These are phyloP conservation scores for Atrina japonica DNA, from an alignment of 2,888 invertebrate genomes.

Conservation along the genomic window DNA sequence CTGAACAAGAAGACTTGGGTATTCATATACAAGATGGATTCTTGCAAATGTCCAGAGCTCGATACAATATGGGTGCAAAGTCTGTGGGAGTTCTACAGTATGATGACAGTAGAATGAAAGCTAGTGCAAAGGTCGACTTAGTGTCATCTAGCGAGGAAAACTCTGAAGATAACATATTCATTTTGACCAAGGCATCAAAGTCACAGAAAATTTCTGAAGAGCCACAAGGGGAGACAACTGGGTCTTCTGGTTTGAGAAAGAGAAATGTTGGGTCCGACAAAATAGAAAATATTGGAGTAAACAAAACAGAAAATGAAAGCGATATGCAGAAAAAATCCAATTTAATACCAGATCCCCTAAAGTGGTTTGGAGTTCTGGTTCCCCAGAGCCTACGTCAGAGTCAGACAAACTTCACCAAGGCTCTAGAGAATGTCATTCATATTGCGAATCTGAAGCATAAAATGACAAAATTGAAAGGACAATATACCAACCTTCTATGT, in stretches of 20 bases:
- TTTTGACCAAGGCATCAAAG: constrained; percentile 8
- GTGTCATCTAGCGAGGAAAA: background rate
- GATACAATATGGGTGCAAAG: constrained; percentile 71
- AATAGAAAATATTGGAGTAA: background rate
- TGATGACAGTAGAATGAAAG: constrained; percentile 60
- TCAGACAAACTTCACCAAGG: constrained; percentile 87
- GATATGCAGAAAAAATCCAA: no score
- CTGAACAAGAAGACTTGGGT: constrained; percentile 55
- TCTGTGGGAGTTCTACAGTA: constrained; percentile 66
- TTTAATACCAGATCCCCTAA: constrained; percentile 85
- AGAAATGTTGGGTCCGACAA: constrained; percentile 7
- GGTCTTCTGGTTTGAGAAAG: constrained; percentile 1
- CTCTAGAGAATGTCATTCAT: constrained; percentile 47
- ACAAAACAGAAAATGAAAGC: background rate
- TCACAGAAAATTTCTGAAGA: constrained; percentile 47
- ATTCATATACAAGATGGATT: constrained; percentile 59
- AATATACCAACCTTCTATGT: no score
- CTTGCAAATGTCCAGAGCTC: constrained; percentile 65
- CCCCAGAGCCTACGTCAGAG: constrained; percentile 90
- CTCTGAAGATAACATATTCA: background rate
- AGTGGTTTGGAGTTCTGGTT: constrained; percentile 93
- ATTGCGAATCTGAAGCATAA: constrained; percentile 50
- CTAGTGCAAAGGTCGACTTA: constrained; percentile 52
- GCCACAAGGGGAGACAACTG: constrained; percentile 11
- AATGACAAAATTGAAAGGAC: background rate